Evolutionary conservation across 2,113 vertebrate species (phyloP).

Genomic region (Pachypanchax playfairii): DNA sequence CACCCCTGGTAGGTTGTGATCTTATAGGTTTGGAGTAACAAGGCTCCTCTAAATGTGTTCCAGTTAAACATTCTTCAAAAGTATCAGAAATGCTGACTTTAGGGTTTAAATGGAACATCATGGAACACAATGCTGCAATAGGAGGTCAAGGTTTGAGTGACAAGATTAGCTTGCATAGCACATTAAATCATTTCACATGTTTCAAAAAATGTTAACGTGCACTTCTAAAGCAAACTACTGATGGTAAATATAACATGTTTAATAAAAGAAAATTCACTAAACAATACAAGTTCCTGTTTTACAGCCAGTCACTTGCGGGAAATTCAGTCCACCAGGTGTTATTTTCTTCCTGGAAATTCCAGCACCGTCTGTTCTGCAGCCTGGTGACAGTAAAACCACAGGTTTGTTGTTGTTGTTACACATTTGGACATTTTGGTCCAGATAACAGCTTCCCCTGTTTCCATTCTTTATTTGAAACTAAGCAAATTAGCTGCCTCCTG

Average conservation of each 20-base stretch:
- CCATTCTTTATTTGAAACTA: neutral
- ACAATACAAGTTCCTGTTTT: neutral
- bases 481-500: neutral
- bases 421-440: neutral
- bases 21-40: too few relatives aligned
- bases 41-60: too few relatives aligned
- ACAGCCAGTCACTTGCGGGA: neutral
- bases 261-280: neutral
- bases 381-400: neutral
- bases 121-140: too few relatives aligned
- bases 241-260: neutral
- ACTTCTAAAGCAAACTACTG: neutral
- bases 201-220: too few relatives aligned
- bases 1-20: too few relatives aligned
- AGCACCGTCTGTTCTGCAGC: neutral
- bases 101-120: too few relatives aligned
- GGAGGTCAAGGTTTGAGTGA: too few relatives aligned
- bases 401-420: neutral
- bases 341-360: constrained; percentile 5
- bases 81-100: too few relatives aligned
- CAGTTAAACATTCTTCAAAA: too few relatives aligned
- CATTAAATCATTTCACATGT: neutral
- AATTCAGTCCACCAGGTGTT: neutral
- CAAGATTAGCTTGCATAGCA: too few relatives aligned
- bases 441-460: neutral